Percentiles rank a stretch among this genome's conserved stretches.
These are phyloP conservation scores for Hippocampus barbouri DNA, from an alignment of 2,113 vertebrate genomes.

Conservation along the genomic window DNA sequence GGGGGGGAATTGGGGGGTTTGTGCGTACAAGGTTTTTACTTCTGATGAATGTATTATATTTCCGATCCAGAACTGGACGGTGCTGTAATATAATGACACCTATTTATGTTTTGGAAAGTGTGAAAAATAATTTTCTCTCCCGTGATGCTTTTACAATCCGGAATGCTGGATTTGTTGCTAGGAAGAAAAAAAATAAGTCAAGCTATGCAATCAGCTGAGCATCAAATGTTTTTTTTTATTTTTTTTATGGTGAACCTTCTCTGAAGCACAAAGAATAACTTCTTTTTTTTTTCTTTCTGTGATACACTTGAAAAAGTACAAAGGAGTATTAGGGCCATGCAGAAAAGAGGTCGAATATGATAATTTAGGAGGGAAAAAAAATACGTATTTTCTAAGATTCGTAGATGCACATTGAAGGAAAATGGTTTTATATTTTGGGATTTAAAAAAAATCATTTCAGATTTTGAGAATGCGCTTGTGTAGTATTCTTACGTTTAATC, in stretches of 20 bases:
- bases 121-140: not conserved
- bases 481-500: not conserved
- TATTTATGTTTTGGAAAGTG: constrained; percentile 12
- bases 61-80: not conserved
- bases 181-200: not conserved
- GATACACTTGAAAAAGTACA: not conserved
- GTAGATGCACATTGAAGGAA: too few species aligned
- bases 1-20: too few species aligned
- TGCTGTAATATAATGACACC: constrained; percentile 8
- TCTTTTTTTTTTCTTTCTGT: not conserved
- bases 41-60: constrained; percentile 4
- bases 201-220: not conserved
- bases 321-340: not conserved
- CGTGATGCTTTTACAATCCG: constrained; percentile 13
- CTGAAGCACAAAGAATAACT: constrained; percentile 4
- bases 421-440: too few species aligned
- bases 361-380: too few species aligned
- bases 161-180: constrained; percentile 4
- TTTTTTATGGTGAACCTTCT: not conserved
- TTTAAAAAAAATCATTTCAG: too few species aligned
- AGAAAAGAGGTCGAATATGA: not conserved
- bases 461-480: too few species aligned
- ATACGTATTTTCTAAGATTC: too few species aligned
- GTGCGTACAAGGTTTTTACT: too few species aligned
- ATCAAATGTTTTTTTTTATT: too few species aligned